Evolutionary conservation across 2,888 invertebrate species (phyloP).

Genomic region (Platycnemis pennipes): DNA sequence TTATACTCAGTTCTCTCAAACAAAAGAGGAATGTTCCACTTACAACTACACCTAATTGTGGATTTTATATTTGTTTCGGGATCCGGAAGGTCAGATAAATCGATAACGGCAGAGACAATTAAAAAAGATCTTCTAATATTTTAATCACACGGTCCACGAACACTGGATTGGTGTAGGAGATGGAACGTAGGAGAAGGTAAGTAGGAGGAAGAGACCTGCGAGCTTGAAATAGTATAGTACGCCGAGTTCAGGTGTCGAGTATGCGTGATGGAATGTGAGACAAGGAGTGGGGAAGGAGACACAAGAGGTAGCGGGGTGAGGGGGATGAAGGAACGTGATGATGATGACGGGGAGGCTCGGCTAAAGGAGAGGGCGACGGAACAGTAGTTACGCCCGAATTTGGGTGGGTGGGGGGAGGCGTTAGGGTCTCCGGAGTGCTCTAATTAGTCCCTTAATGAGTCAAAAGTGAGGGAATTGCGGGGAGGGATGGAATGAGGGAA

Average conservation of each 20-base stretch:
- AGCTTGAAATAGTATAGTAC: background rate
- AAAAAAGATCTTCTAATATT: background rate
- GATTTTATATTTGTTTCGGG: too few relatives aligned
- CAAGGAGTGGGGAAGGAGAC: background rate
- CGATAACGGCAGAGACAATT: too few relatives aligned
- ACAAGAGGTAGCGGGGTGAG: background rate
- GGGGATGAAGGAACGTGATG: background rate
- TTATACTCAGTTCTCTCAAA: too few relatives aligned
- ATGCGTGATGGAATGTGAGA: background rate
- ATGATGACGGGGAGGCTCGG: background rate
- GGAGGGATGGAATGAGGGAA: background rate
- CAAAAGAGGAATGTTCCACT: too few relatives aligned
- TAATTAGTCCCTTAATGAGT: conserved; percentile 63
- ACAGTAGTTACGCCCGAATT: conserved; percentile 45
- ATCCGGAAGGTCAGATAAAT: too few relatives aligned
- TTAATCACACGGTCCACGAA: background rate
- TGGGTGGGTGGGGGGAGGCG: background rate
- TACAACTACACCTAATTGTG: too few relatives aligned
- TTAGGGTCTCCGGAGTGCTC: conserved; percentile 20
- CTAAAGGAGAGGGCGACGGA: background rate
- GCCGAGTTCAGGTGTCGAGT: background rate
- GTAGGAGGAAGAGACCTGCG: background rate
- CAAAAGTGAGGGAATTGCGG: conserved; percentile 54
- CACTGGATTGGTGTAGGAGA: too few relatives aligned
- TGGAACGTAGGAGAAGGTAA: background rate